Conservation (phyloP, 2,113 vertebrate species). For the Seriola quinqueradiata region DNA sequence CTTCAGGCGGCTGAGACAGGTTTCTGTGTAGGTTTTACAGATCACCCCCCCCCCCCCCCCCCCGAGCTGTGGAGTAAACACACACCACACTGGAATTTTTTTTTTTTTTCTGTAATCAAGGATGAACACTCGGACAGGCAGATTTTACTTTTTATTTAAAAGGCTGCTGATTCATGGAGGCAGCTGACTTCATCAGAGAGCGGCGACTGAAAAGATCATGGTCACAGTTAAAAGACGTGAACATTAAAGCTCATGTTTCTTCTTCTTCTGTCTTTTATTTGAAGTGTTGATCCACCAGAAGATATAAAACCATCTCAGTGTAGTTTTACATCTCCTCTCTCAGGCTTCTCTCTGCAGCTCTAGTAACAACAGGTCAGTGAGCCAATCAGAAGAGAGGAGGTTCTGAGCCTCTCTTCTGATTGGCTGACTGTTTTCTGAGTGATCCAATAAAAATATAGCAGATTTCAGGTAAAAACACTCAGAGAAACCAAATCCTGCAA, state of each 20-base stretch:
- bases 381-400: too few species aligned
- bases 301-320: too few species aligned
- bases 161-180: not conserved
- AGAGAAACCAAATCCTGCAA: too few species aligned
- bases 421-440: too few species aligned
- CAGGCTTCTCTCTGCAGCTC: too few species aligned
- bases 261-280: too few species aligned
- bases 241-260: not conserved
- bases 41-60: constrained; percentile 25
- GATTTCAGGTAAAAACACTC: too few species aligned
- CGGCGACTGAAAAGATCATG: not conserved
- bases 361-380: too few species aligned
- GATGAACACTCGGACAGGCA: constrained; percentile 1
- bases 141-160: not conserved
- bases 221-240: not conserved
- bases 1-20: constrained; percentile 33
- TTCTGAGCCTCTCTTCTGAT: too few species aligned
- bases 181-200: not conserved
- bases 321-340: too few species aligned
- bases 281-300: too few species aligned
- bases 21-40: constrained; percentile 51
- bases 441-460: too few species aligned
- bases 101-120: not conserved
- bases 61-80: constrained; percentile 46
- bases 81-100: constrained; percentile 28